Conservation (phyloP, 2,888 invertebrate genomes). For the Ennomos fuscantarius region DNA sequence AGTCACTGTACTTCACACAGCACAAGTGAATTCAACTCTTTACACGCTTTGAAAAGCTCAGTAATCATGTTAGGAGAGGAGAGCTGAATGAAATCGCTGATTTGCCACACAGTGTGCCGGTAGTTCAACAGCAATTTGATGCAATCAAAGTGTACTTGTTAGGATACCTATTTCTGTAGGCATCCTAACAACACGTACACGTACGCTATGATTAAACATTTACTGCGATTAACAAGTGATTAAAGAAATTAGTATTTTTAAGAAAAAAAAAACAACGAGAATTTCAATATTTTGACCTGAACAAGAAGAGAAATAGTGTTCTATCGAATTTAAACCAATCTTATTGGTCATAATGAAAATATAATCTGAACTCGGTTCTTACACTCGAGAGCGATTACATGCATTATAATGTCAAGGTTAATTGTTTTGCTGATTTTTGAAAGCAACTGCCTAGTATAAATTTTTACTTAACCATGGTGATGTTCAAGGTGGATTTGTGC, state of each 20-base stretch:
- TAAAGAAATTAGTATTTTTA: not conserved
- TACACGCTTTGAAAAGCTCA: slow-evolving; percentile 20
- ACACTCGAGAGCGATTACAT: not conserved
- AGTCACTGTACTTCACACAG: slow-evolving; percentile 20
- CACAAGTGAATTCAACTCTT: slow-evolving; percentile 6
- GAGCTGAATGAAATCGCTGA: slow-evolving; percentile 30
- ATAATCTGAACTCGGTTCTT: too few species aligned
- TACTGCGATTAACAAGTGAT: too few species aligned
- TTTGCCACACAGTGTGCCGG: slow-evolving; percentile 58
- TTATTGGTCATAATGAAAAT: too few species aligned
- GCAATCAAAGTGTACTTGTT: slow-evolving; percentile 56
- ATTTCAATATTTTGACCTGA: too few species aligned
- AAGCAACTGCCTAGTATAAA: slow-evolving; percentile 20
- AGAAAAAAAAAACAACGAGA: too few species aligned
- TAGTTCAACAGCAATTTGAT: slow-evolving; percentile 66
- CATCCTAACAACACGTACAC: too few species aligned
- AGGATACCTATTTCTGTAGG: slow-evolving; percentile 42
- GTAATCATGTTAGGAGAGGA: slow-evolving; percentile 24
- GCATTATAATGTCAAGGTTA: slow-evolving; percentile 26
- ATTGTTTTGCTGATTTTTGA: slow-evolving; percentile 20
- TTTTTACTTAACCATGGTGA: slow-evolving; percentile 16
- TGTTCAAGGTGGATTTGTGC: slow-evolving; percentile 17
- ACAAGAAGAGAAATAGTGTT: too few species aligned
- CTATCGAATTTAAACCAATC: too few species aligned
- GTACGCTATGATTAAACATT: too few species aligned